These are phyloP conservation scores for Pseudoips prasinana DNA, from an alignment of 2,888 invertebrate species.

Conservation along the genomic window DNA sequence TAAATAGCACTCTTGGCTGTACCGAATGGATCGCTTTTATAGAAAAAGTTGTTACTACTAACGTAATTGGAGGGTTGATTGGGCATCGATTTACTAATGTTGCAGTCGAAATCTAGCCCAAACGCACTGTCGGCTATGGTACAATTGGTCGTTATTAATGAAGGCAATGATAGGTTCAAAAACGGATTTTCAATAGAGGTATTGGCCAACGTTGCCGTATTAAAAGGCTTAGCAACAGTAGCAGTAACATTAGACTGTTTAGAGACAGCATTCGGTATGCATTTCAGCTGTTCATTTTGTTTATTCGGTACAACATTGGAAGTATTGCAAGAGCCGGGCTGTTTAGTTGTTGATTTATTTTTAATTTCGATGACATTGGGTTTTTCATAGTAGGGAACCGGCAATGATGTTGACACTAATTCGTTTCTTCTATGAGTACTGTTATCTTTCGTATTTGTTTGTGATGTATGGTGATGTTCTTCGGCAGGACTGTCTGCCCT, in stretches of 20 bases:
- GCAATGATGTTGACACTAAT: constrained; percentile 38
- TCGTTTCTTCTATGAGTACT: constrained; percentile 42
- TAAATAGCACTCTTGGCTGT: constrained; percentile 68
- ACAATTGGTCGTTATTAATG: constrained; percentile 58
- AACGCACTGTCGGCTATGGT: constrained; percentile 57
- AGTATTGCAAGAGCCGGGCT: constrained; percentile 20
- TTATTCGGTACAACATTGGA: constrained; percentile 39
- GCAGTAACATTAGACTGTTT: constrained; percentile 35
- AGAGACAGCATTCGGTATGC: constrained; percentile 34
- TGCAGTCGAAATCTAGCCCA: constrained; percentile 69
- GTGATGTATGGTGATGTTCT: constrained; percentile 46
- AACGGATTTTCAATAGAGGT: constrained; percentile 65
- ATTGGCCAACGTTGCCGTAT: constrained; percentile 35
- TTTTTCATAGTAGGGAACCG: constrained; percentile 51
- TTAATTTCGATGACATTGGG: constrained; percentile 36
- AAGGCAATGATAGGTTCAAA: constrained; percentile 62
- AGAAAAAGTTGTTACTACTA: constrained; percentile 63
- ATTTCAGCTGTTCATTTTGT: constrained; percentile 49
- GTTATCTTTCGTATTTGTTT: constrained; percentile 42
- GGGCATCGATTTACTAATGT: constrained; percentile 54
- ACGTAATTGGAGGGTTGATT: constrained; percentile 52
- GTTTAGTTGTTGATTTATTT: constrained; percentile 40
- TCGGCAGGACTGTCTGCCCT: constrained; percentile 76
- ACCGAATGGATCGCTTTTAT: constrained; percentile 69
- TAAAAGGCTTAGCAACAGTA: constrained; percentile 39